These are phyloP conservation scores for Drosophila mulleri DNA, from an alignment of 2,888 invertebrate genomes.

Conservation along the genomic window DNA sequence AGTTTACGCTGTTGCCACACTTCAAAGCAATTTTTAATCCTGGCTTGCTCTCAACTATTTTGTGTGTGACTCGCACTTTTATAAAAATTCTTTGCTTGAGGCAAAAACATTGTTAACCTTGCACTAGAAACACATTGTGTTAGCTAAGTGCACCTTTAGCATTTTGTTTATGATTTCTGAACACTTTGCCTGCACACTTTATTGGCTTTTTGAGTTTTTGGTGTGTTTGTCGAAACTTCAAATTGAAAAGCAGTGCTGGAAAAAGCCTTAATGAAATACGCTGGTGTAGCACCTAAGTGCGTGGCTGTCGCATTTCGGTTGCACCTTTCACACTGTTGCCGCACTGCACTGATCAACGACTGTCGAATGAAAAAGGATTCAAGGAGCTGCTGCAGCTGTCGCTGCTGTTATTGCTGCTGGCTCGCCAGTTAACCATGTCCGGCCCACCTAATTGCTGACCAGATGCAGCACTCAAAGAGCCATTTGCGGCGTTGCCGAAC, in stretches of 20 bases:
- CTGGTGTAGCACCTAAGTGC: background rate
- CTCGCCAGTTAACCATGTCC: background rate
- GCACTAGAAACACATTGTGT: background rate
- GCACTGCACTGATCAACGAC: background rate
- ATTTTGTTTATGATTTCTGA: background rate
- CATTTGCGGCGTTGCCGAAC: constrained; percentile 41
- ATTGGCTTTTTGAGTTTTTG: background rate
- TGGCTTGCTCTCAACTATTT: too few species aligned
- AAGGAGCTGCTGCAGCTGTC: background rate
- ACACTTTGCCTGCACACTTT: background rate
- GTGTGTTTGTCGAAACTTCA: background rate
- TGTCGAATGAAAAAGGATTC: constrained; percentile 1
- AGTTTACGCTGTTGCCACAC: background rate
- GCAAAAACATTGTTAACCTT: background rate
- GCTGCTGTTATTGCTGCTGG: background rate
- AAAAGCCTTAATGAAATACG: background rate
- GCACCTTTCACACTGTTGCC: constrained; percentile 4
- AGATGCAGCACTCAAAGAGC: constrained; percentile 17
- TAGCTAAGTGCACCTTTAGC: background rate
- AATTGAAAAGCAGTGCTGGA: constrained; percentile 2
- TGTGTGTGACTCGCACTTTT: background rate
- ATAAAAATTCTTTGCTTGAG: background rate
- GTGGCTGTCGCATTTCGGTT: constrained; percentile 46
- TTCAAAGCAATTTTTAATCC: background rate
- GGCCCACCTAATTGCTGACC: constrained; percentile 27